A percentile compares a stretch with the other conserved stretches of the same genome.
Conservation (phyloP, 2,888 invertebrate genomes). For the Baronia brevicornis region DNA sequence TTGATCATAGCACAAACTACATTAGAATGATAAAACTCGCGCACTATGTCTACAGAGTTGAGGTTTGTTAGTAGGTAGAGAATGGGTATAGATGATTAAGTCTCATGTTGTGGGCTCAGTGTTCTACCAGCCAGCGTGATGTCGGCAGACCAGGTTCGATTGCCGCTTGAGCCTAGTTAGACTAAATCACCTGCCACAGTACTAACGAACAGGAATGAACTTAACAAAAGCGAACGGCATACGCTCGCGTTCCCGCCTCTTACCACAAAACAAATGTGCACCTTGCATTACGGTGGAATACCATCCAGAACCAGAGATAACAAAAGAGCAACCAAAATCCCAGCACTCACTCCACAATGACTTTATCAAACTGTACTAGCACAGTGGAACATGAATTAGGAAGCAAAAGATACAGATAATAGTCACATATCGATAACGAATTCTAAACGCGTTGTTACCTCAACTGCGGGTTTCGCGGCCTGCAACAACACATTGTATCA, state of each 20-base stretch:
- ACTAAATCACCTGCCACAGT: slow-evolving; percentile 63
- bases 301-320: slow-evolving; percentile 53
- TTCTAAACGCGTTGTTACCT: slow-evolving; percentile 71
- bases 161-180: slow-evolving; percentile 56
- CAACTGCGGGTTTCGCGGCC: slow-evolving; percentile 82
- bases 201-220: slow-evolving; percentile 56
- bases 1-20: slow-evolving; percentile 42
- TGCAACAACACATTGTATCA: slow-evolving; percentile 77
- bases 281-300: slow-evolving; percentile 59
- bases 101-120: slow-evolving; percentile 60
- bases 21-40: slow-evolving; percentile 30
- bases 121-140: slow-evolving; percentile 68
- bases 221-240: slow-evolving; percentile 52
- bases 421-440: slow-evolving; percentile 46
- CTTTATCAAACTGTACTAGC: slow-evolving; percentile 49
- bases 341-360: slow-evolving; percentile 69
- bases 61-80: slow-evolving; percentile 61
- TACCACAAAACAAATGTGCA: slow-evolving; percentile 68
- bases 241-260: slow-evolving; percentile 42
- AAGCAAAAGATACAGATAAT: slow-evolving; percentile 66
- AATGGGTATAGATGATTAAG: slow-evolving; percentile 32
- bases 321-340: slow-evolving; percentile 69
- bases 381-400: slow-evolving; percentile 65
- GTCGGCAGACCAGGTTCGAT: slow-evolving; percentile 49
- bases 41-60: slow-evolving; percentile 39